Base-by-base conservation (phyloP, 2,888 invertebrate species). In the Lithophane socia region DNA sequence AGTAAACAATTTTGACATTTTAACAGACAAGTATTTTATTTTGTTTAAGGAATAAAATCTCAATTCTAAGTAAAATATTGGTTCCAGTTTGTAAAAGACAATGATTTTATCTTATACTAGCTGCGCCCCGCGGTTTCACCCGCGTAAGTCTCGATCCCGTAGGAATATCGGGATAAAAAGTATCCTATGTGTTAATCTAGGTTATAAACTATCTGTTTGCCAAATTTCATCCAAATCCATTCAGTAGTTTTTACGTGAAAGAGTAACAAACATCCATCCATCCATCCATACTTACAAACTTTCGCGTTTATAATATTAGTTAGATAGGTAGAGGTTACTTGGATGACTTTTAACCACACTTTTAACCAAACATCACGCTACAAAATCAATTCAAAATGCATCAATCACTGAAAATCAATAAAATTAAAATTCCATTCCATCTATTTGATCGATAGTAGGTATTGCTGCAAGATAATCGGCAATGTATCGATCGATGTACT, bases 401-500 rank as follows among this genome's bases (percentile, higher is more conserved):
- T 71, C 63, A 42, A 68, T 68, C 67, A 49, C 42, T 47, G 12
- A 12, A 49, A 44, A 72, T 49, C 18, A 29, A 63, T 42, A 63
- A n/a, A n/a, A n/a, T 60, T 54, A 37, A 63, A 54, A 74, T 67
- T 54, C 13, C 24, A 56, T 54, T n/a, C 18, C 9, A 71, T 71
- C 44, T 10, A 44, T 60, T 73, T 83, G 74, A 79, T 79, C 69
- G 61, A 58, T 72, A 60, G 68, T n/a, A n/a, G n/a, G n/a, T 65
- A 66, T 37, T n/a, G 13, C 68, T 66, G 13, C 12, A 29, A 52
- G 73, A 68, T 70, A 67, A 64, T 64, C 75, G 73, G 60, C 80
- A 71, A 80, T 77, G 77, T 80, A 88, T 66, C 71, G 83, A 84
- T 77, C 73, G 67, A 60, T 76, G 67, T 77, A 71, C 21, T 61